phyloP scores from a whole-genome alignment of 1,140 invertebrate species.

The Magallana angulata region DNA sequence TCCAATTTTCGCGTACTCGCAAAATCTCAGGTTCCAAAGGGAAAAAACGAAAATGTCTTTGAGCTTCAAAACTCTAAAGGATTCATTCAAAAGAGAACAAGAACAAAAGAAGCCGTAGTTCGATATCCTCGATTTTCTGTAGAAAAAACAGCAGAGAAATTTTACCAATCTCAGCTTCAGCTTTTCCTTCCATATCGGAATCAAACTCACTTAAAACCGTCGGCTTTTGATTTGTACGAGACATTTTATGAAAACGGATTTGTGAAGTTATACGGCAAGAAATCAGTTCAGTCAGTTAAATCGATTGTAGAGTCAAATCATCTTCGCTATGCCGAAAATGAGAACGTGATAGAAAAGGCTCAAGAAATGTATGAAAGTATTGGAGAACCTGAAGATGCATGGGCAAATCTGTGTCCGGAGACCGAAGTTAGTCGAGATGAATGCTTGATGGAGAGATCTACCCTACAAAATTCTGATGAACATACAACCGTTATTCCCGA shows the following conservation, averaged over 20 bases:
- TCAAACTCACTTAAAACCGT: no score
- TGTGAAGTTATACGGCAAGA: conserved; percentile 16
- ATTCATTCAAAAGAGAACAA: conserved; percentile 52
- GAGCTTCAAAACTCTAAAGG: background rate
- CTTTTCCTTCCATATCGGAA: no score
- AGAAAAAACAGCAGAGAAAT: no score
- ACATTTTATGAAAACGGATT: background rate
- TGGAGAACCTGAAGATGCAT: conserved; percentile 34
- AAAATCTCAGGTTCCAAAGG: conserved; percentile 22
- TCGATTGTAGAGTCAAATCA: no score
- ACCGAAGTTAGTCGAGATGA: no score
- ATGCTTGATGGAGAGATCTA: no score
- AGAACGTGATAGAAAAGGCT: background rate
- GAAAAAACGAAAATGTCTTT: conserved; percentile 30
- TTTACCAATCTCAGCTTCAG: no score
- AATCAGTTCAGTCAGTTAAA: no score
- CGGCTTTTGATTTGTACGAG: background rate
- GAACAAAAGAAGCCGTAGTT: background rate
- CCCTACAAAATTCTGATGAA: background rate
- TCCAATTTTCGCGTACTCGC: conserved; percentile 49
- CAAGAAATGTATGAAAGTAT: background rate
- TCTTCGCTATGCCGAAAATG: background rate
- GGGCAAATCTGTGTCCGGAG: conserved; percentile 37
- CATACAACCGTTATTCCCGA: background rate
- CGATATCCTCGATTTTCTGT: no score